Percentiles rank a stretch among this genome's conserved stretches.
Evolutionary conservation across 2,888 invertebrate species (phyloP).

Genomic region (Monochamus alternatus): DNA sequence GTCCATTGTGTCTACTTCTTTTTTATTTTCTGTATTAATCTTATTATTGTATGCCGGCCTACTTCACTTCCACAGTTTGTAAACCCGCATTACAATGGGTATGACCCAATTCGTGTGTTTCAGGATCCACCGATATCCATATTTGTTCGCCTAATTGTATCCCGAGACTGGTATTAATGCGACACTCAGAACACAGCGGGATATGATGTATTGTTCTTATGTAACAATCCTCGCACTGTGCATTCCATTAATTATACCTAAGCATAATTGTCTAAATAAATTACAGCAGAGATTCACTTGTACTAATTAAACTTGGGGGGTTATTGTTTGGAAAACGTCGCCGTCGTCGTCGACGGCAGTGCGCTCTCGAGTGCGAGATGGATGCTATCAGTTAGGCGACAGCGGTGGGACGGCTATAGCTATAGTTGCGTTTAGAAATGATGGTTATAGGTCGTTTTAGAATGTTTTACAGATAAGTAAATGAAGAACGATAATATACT

Average conservation of each 20-base stretch:
- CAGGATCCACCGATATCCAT: background rate
- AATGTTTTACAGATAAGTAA: no score
- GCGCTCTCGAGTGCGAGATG: constrained; percentile 5
- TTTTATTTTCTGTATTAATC: no score
- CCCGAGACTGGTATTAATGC: constrained; percentile 4
- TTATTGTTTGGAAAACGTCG: constrained; percentile 34
- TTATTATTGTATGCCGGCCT: no score
- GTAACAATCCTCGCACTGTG: constrained; percentile 25
- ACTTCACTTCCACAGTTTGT: no score
- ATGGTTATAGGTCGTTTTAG: background rate
- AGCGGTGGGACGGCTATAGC: constrained; percentile 15
- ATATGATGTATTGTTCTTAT: constrained; percentile 30
- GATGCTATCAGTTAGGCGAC: constrained; percentile 17
- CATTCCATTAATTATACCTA: constrained; percentile 35
- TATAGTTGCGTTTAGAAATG: background rate
- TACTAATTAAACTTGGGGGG: constrained; percentile 32
- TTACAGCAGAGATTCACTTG: constrained; percentile 27
- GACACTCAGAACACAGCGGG: constrained; percentile 12
- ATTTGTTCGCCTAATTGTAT: constrained; percentile 4
- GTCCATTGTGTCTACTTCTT: no score
- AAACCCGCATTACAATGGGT: no score
- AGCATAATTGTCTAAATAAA: constrained; percentile 37
- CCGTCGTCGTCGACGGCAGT: background rate
- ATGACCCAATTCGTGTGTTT: background rate
- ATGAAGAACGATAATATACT: no score